Conservation (phyloP, 2,888 invertebrate genomes). For the Tinea trinotella region DNA sequence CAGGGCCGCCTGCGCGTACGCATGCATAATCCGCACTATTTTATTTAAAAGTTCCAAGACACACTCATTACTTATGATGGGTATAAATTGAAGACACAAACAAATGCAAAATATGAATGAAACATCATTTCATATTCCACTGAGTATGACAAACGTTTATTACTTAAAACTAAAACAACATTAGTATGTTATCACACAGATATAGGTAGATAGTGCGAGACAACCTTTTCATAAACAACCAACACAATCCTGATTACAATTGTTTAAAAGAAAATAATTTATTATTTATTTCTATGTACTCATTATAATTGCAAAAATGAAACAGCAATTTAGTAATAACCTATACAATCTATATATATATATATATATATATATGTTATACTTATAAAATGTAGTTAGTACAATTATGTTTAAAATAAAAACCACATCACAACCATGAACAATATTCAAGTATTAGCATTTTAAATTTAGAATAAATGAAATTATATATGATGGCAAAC, state of each 20-base stretch:
- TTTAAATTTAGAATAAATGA: too few species aligned
- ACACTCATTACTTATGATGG: constrained; percentile 38
- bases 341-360: too few species aligned
- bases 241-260: not conserved
- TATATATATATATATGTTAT: too few species aligned
- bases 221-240: not conserved
- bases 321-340: too few species aligned
- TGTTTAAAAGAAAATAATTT: not conserved
- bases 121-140: not conserved
- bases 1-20: constrained; percentile 56
- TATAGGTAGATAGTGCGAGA: not conserved
- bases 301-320: too few species aligned
- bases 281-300: too few species aligned
- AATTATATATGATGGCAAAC: too few species aligned
- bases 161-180: not conserved
- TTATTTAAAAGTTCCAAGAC: constrained; percentile 56
- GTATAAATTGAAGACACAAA: constrained; percentile 38
- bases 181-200: not conserved
- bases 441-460: too few species aligned
- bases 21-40: constrained; percentile 55
- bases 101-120: constrained; percentile 26
- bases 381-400: too few species aligned
- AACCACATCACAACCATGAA: too few species aligned
- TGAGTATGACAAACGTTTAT: not conserved
- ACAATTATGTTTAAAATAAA: too few species aligned